phyloP scores from a whole-genome alignment of 2,888 invertebrate species.

The Lasioglossum marginatum region DNA sequence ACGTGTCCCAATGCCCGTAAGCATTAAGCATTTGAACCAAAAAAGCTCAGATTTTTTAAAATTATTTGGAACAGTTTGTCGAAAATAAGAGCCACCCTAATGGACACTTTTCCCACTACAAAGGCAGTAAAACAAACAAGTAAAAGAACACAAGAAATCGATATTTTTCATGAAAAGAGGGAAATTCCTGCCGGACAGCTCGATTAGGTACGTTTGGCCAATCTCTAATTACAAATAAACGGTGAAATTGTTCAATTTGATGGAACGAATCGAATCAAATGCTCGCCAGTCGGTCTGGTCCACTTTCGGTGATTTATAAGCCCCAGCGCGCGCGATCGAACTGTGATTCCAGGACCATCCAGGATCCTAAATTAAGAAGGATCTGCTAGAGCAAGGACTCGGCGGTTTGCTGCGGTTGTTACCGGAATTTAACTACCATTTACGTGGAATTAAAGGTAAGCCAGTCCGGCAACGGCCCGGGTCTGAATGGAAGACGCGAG shows the following conservation, averaged over 20 bases:
- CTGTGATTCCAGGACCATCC: neutral
- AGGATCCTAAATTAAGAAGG: conserved; percentile 9
- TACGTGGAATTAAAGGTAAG: conserved; percentile 77
- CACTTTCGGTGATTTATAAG: neutral
- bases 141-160: neutral
- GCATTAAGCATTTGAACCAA: too few species aligned
- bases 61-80: too few species aligned
- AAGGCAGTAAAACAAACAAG: neutral
- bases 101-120: neutral
- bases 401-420: conserved; percentile 63
- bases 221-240: neutral
- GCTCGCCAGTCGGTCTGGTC: neutral
- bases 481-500: conserved; percentile 64
- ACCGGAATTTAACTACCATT: conserved; percentile 77
- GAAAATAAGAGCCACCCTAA: too few species aligned
- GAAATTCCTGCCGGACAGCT: neutral
- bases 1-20: too few species aligned
- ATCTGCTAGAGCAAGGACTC: neutral
- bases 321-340: neutral
- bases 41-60: too few species aligned
- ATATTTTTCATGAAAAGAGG: neutral
- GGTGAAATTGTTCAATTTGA: neutral
- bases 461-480: conserved; percentile 67
- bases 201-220: neutral
- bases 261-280: neutral